phyloP scores from a whole-genome alignment of 1,140 invertebrate species.

The Chrysoperla carnea region DNA sequence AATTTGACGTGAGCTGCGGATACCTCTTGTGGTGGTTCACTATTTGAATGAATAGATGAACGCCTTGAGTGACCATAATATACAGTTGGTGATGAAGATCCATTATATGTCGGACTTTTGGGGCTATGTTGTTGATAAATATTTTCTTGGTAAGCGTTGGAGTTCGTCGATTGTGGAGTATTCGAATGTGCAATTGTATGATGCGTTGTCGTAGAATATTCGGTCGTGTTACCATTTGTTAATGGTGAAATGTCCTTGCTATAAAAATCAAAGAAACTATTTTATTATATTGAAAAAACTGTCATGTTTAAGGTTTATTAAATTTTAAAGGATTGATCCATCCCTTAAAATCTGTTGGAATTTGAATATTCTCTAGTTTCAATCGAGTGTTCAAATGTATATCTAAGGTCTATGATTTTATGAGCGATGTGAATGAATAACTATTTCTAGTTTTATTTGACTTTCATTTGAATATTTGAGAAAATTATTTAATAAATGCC shows the following conservation, averaged over 20 bases:
- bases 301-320: too few relatives aligned
- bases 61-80: slow-evolving; percentile 57
- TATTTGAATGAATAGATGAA: slow-evolving; percentile 46
- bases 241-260: slow-evolving; percentile 11
- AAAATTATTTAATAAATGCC: too few relatives aligned
- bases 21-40: slow-evolving; percentile 55
- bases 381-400: too few relatives aligned
- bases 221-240: slow-evolving; percentile 18
- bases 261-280: background rate
- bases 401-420: too few relatives aligned
- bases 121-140: slow-evolving; percentile 30
- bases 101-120: slow-evolving; percentile 22
- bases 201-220: background rate
- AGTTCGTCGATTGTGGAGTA: slow-evolving; percentile 13
- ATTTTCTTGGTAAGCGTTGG: slow-evolving; percentile 21
- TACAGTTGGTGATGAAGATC: slow-evolving; percentile 38
- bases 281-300: too few relatives aligned
- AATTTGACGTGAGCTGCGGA: slow-evolving; percentile 83
- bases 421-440: too few relatives aligned
- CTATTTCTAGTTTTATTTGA: too few relatives aligned
- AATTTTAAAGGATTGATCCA: too few relatives aligned
- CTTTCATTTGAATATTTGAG: too few relatives aligned
- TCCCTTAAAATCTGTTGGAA: too few relatives aligned
- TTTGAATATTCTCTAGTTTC: too few relatives aligned
- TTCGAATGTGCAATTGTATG: slow-evolving; percentile 10